These are phyloP conservation scores for Mormoops blainvillei DNA, from an alignment of 2,113 vertebrate genomes.

Conservation along the genomic window DNA sequence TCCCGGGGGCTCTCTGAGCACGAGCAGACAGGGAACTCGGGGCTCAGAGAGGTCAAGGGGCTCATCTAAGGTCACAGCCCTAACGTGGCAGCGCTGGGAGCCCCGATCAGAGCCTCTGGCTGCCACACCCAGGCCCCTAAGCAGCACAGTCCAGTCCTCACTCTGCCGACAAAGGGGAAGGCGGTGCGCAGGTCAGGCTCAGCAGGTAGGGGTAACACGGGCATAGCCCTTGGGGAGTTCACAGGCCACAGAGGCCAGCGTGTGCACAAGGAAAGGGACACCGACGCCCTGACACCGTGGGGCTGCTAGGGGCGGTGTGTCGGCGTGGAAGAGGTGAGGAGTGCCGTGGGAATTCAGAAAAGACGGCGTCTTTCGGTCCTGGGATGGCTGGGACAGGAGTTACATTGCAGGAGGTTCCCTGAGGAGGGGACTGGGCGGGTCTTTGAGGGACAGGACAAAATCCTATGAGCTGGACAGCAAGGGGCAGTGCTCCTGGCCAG, in stretches of 20 bases:
- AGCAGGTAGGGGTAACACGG: rapidly evolving
- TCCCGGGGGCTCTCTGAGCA: not conserved
- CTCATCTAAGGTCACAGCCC: not conserved
- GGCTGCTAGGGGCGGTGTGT: too few relatives aligned
- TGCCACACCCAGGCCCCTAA: not conserved
- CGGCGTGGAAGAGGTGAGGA: too few relatives aligned
- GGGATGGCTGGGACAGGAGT: not conserved
- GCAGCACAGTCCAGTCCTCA: too few relatives aligned
- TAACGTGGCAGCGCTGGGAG: not conserved
- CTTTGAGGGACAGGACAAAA: not conserved
- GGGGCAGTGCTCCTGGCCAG: too few relatives aligned
- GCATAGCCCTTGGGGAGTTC: not conserved
- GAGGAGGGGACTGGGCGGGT: too few relatives aligned
- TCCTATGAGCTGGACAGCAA: not conserved
- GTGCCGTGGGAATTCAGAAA: not conserved
- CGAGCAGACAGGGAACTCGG: not conserved
- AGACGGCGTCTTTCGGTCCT: not conserved
- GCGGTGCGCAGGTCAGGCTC: too few relatives aligned
- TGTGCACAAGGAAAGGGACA: not conserved
- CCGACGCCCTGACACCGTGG: too few relatives aligned
- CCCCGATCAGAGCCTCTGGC: not conserved
- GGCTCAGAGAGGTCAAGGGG: not conserved
- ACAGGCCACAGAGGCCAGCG: not conserved
- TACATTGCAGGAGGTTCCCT: not conserved
- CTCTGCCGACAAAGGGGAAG: too few relatives aligned